phyloP scores from a whole-genome alignment of 2,888 invertebrate species.

The Mechanitis messenoides region DNA sequence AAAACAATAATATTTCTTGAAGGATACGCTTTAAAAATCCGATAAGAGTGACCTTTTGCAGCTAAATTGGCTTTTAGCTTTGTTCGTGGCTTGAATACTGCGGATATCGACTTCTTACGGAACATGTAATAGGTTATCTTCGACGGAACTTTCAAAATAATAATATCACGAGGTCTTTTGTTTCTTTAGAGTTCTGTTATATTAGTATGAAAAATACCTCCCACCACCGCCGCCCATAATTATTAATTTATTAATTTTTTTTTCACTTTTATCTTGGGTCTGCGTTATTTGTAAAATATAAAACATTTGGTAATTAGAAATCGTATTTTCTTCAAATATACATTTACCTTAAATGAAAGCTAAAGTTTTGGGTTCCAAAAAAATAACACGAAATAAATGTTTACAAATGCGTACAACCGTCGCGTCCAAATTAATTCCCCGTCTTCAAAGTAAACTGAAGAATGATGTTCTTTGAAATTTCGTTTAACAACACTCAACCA shows the following conservation, averaged over 20 bases:
- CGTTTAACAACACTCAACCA: slow-evolving; percentile 6
- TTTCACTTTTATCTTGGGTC: too few species aligned
- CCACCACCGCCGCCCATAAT: too few species aligned
- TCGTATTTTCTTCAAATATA: slow-evolving; percentile 8
- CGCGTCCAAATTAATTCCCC: slow-evolving; percentile 19
- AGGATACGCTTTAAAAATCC: slow-evolving; percentile 15
- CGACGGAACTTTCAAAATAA: slow-evolving; percentile 4
- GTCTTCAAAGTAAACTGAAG: slow-evolving; percentile 11
- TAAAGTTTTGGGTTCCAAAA: slow-evolving; percentile 7
- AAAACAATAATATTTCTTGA: slow-evolving; percentile 2
- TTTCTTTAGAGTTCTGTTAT: neutral
- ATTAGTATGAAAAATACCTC: too few species aligned
- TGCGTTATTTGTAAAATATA: neutral
- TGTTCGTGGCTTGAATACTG: slow-evolving; percentile 21
- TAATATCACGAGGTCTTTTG: neutral
- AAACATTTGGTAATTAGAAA: neutral
- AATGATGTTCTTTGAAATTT: slow-evolving; percentile 13
- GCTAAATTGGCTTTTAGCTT: slow-evolving; percentile 23
- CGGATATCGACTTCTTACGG: slow-evolving; percentile 5
- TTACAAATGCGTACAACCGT: slow-evolving; percentile 16
- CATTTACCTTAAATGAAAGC: slow-evolving; percentile 14
- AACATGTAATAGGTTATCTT: slow-evolving; percentile 6
- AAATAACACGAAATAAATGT: slow-evolving; percentile 17
- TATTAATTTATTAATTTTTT: too few species aligned
- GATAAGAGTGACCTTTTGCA: slow-evolving; percentile 24